These are phyloP conservation scores for Schizopygopsis malacanthus DNA, from an alignment of 2,797 vertebrate species.

Conservation along the genomic window DNA sequence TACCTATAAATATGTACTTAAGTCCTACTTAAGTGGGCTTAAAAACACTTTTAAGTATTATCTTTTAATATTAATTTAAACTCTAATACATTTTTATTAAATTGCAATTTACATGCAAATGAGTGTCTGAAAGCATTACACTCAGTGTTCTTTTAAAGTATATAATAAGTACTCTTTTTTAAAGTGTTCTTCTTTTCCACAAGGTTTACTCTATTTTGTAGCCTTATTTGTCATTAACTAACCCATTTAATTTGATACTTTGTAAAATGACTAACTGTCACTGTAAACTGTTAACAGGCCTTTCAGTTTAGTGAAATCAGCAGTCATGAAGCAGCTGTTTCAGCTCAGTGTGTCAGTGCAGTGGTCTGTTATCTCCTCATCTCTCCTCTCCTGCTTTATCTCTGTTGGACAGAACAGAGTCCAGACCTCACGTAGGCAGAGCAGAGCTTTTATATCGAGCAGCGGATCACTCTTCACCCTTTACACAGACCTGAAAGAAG, in stretches of 20 bases:
- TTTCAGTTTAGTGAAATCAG: neutral
- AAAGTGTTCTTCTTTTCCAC: neutral
- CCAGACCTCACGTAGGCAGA: slow-evolving; percentile 48
- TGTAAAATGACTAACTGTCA: neutral
- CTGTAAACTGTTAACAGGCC: no score
- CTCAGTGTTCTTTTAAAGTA: neutral
- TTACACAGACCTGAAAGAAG: slow-evolving; percentile 19
- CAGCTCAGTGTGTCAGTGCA: slow-evolving; percentile 20
- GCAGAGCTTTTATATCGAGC: slow-evolving; percentile 2
- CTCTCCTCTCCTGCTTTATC: slow-evolving; percentile 35
- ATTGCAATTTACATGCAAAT: no score
- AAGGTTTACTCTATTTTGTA: neutral
- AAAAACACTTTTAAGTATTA: no score
- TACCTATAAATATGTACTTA: no score
- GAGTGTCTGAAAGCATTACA: no score
- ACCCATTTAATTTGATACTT: neutral
- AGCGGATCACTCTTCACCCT: slow-evolving; percentile 27
- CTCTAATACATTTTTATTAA: no score
- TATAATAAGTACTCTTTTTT: neutral
- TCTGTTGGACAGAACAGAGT: neutral
- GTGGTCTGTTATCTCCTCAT: slow-evolving; percentile 27
- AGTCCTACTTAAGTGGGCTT: no score
- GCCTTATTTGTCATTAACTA: neutral
- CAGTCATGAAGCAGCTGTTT: neutral
- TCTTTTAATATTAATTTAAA: no score